Base-by-base conservation (phyloP, 2,888 invertebrate species). In the Zhuqinia jingwanae region DNA sequence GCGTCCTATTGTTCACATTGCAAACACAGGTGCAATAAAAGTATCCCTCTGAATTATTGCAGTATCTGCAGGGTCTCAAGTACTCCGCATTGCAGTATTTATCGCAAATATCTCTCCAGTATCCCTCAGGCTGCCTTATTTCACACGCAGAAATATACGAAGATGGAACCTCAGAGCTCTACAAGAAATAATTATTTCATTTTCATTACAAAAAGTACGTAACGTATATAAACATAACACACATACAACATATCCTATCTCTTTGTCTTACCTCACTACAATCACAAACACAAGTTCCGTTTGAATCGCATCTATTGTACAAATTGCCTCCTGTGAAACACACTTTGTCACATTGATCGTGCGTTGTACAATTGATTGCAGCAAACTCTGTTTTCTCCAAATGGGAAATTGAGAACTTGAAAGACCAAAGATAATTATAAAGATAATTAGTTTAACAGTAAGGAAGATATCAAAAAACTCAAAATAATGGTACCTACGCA, bases 221-320 rank as follows among this genome's bases (percentile, higher is more conserved):
- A n/a, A n/a, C n/a, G n/a, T n/a, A n/a, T n/a, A n/a, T n/a, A n/a
- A n/a, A n/a, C n/a, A n/a, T n/a, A n/a, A n/a, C n/a, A n/a, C n/a
- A n/a, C n/a, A n/a, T n/a, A n/a, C n/a, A n/a, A n/a, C n/a, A n/a
- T n/a, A n/a, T n/a, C n/a, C n/a, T n/a, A n/a, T n/a, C n/a, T n/a
- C n/a, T n/a, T n/a, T n/a, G n/a, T n/a, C n/a, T n/a, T n/a, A n/a
- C n/a, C n/a, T 88, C 50, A 13, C 65, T 60, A 22, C 89, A 89
- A 22, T 88, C 87, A 20, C 89, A 89, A 68, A 88, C 53, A 22
- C 89, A 89, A 2, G 63, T 76, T 65, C 89, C 89, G 27, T 73
- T 68, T 6, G 53, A 1, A 36, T 89, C 88, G 73, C 89, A 89
- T 73, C 81, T 27, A 17, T 50, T 81, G 10, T 45, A 20, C 11